Evolutionary conservation across 35 echinoderm and acorn worm genomes (phyloP).

Genomic region (Lytechinus pictus): DNA sequence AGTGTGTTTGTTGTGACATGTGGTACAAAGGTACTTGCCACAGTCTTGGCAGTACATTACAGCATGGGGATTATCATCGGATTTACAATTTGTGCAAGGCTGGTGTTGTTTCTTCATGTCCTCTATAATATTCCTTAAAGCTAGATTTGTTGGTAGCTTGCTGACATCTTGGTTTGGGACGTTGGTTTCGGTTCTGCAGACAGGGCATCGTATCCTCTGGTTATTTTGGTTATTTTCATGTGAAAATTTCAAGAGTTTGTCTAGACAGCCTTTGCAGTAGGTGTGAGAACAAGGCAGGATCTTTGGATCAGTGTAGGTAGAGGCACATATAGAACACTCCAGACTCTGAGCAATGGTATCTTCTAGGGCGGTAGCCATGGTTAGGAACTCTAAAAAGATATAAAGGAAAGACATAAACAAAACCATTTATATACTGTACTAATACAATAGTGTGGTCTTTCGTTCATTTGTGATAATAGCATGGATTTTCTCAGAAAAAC

Average conservation of each 20-base stretch:
- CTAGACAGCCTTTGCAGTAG: constrained; percentile 7
- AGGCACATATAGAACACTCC: not conserved
- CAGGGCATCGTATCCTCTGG: not conserved
- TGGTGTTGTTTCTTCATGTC: not conserved
- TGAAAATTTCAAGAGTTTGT: not conserved
- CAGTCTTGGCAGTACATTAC: constrained; percentile 8
- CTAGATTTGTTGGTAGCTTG: not conserved
- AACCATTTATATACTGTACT: too few relatives aligned
- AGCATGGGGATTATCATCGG: not conserved
- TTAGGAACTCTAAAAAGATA: not conserved
- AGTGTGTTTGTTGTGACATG: not conserved
- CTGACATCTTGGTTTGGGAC: not conserved
- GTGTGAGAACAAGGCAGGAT: constrained; percentile 23
- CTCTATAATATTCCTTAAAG: not conserved
- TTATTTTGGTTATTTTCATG: not conserved
- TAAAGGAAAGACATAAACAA: not conserved
- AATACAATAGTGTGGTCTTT: too few relatives aligned
- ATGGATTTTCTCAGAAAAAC: too few relatives aligned
- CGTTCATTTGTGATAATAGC: too few relatives aligned
- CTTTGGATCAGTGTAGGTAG: not conserved
- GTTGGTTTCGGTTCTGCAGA: not conserved
- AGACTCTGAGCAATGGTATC: not conserved
- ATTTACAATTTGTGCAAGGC: not conserved
- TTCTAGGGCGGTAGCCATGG: not conserved
- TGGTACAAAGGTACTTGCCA: not conserved